Percentiles rank a stretch among this genome's conserved stretches.
These are phyloP conservation scores for Prenolepis imparis DNA, from an alignment of 2,888 invertebrate genomes.

Conservation along the genomic window DNA sequence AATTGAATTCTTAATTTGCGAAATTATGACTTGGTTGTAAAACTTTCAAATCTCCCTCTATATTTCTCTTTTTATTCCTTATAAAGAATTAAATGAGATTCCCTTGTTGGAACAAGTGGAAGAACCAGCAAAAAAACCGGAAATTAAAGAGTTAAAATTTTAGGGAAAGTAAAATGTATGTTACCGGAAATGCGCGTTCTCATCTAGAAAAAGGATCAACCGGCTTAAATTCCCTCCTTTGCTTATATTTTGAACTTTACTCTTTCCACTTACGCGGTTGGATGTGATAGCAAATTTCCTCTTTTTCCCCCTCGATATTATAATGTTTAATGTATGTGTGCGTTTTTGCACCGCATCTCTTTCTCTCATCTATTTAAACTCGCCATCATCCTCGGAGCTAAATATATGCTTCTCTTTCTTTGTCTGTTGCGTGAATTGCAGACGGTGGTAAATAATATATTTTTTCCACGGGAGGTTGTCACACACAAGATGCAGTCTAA, in stretches of 20 bases:
- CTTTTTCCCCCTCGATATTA: background rate
- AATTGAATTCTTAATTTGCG: constrained; percentile 41
- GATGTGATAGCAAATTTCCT: background rate
- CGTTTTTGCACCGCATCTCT: background rate
- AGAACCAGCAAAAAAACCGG: constrained; percentile 27
- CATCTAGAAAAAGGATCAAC: background rate
- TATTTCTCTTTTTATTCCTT: constrained; percentile 10
- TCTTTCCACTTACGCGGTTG: background rate
- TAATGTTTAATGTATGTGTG: background rate
- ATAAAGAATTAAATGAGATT: constrained; percentile 29
- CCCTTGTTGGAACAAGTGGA: constrained; percentile 8
- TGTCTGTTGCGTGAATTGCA: background rate
- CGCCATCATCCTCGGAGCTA: background rate
- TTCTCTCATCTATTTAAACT: background rate
- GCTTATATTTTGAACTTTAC: background rate
- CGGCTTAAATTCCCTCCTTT: constrained; percentile 16
- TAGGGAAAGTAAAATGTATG: constrained; percentile 24
- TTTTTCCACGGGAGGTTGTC: constrained; percentile 41
- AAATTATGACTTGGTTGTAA: background rate
- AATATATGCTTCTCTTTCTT: background rate
- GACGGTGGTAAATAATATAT: constrained; percentile 29
- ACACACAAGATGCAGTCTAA: background rate
- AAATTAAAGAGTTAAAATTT: constrained; percentile 52
- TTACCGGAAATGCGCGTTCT: background rate
- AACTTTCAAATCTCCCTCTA: background rate